A percentile compares a stretch with the other conserved stretches of the same genome.
Evolutionary conservation across 2,113 vertebrate genomes (phyloP).

Genomic region (Zootoca vivipara): DNA sequence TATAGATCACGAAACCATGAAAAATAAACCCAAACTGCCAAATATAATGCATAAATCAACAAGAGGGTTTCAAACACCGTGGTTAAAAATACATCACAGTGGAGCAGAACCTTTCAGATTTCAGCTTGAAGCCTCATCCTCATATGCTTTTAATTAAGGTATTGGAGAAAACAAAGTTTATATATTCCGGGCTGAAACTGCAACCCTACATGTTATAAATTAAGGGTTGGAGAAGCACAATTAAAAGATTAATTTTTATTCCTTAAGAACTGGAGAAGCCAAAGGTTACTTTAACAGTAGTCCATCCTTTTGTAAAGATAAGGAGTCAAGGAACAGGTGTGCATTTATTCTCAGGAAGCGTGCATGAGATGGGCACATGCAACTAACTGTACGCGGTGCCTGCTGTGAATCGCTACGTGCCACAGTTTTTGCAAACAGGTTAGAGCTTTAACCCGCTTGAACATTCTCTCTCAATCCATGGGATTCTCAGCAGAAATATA

Average conservation of each 20-base stretch:
- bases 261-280: not conserved
- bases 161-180: no score
- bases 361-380: rapidly evolving
- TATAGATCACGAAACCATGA: no score
- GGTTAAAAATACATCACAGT: no score
- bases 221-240: not conserved
- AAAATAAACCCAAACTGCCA: no score
- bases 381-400: no score
- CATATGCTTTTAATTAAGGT: no score
- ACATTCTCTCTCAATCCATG: no score
- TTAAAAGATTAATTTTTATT: not conserved
- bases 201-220: not conserved
- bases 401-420: not conserved
- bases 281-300: not conserved
- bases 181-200: no score
- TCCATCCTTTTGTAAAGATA: not conserved
- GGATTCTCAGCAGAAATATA: not conserved
- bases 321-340: not conserved
- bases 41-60: no score
- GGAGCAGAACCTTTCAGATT: no score
- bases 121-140: no score
- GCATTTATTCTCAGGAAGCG: not conserved
- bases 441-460: not conserved
- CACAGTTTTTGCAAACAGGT: not conserved
- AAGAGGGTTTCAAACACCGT: no score